Percentiles rank a stretch among this genome's conserved stretches.
phyloP scores from a whole-genome alignment of 2,888 invertebrate genomes.

The Hermaeophaga mercurialis region DNA sequence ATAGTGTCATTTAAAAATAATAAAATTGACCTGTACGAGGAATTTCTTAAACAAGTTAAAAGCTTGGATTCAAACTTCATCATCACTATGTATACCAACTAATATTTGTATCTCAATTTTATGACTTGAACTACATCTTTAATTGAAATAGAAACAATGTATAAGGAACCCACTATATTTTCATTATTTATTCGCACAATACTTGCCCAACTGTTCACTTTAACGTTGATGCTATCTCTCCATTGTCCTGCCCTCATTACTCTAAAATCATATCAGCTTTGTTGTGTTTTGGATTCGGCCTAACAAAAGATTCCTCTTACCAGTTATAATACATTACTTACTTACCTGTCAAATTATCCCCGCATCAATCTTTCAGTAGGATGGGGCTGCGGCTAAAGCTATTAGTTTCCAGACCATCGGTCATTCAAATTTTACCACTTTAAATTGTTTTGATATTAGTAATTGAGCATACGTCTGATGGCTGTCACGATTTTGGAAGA shows the following conservation, averaged over 20 bases:
- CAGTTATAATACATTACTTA: conserved; percentile 46
- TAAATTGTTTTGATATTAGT: conserved; percentile 5
- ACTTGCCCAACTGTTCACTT: conserved; percentile 1
- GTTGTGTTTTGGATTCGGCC: conserved; percentile 30
- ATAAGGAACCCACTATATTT: too few species aligned
- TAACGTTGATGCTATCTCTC: background rate
- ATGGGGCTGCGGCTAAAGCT: conserved; percentile 40
- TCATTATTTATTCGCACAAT: too few species aligned
- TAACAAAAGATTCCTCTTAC: conserved; percentile 43
- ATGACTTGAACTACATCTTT: too few species aligned
- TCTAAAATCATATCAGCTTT: conserved; percentile 39
- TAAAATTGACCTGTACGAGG: too few species aligned
- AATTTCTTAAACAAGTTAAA: too few species aligned
- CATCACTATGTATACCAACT: too few species aligned
- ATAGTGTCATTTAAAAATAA: too few species aligned
- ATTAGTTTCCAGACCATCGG: conserved; percentile 50
- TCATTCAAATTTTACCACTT: conserved; percentile 32
- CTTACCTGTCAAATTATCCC: conserved; percentile 47
- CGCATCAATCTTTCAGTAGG: conserved; percentile 49
- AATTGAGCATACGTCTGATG: background rate
- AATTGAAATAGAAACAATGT: too few species aligned
- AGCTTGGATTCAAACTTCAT: too few species aligned
- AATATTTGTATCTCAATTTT: too few species aligned
- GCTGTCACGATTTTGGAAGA: background rate
- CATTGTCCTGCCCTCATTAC: conserved; percentile 47